These are phyloP conservation scores for Macrophya annulata DNA, from an alignment of 2,888 invertebrate genomes.

Conservation along the genomic window DNA sequence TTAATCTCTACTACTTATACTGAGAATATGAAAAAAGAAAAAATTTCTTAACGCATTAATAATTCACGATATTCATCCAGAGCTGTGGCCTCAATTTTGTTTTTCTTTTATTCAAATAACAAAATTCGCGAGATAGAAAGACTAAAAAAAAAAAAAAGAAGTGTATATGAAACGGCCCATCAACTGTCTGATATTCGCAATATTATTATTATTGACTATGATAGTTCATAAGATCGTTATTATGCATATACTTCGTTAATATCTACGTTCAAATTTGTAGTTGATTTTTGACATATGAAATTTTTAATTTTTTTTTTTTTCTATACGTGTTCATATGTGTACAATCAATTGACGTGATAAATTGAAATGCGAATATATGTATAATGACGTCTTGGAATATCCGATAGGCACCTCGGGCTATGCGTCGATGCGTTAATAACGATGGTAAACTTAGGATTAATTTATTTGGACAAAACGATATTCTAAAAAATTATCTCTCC, in stretches of 20 bases:
- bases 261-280: not conserved
- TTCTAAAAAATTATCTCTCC: not conserved
- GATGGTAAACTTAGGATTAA: not conserved
- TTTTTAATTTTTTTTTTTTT: too few relatives aligned
- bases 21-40: too few relatives aligned
- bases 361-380: not conserved
- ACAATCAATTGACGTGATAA: not conserved
- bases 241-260: not conserved
- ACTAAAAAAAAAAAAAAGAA: not conserved
- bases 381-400: slow-evolving; percentile 7
- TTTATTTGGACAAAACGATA: not conserved
- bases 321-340: not conserved
- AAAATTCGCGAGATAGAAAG: not conserved
- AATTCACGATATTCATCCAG: not conserved
- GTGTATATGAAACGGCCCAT: not conserved
- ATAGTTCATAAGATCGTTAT: too few relatives aligned
- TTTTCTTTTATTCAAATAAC: not conserved
- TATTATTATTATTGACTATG: not conserved
- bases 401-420: not conserved
- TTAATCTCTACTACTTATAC: not conserved
- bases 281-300: not conserved
- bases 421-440: not conserved
- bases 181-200: not conserved
- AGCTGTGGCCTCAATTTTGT: not conserved
- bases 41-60: too few relatives aligned